Percentiles rank a stretch among this genome's conserved stretches.
These are phyloP conservation scores for Trogon surrucura DNA, from an alignment of 2,113 vertebrate species.

Conservation along the genomic window DNA sequence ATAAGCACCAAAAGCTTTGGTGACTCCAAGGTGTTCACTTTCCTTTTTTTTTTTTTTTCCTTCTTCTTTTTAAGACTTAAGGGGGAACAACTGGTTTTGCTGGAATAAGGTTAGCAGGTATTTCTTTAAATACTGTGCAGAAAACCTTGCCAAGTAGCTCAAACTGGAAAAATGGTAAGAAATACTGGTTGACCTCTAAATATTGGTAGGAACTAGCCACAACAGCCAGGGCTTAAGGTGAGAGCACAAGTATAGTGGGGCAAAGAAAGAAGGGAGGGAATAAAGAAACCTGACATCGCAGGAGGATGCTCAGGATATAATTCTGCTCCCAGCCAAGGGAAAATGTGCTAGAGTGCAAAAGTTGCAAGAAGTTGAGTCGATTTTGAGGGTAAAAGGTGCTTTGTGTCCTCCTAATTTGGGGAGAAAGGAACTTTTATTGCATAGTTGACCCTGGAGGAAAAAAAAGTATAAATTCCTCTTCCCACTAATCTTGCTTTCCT, in stretches of 20 bases:
- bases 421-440: conserved; percentile 27
- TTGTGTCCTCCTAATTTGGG: conserved; percentile 22
- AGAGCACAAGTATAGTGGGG: background rate
- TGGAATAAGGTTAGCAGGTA: background rate
- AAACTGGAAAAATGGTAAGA: background rate
- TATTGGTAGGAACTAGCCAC: background rate
- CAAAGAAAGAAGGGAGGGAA: background rate
- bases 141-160: background rate
- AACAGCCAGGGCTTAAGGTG: background rate
- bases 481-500: conserved; percentile 40
- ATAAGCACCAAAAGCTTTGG: conserved; percentile 74
- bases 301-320: background rate
- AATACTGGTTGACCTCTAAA: background rate
- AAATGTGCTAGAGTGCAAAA: background rate
- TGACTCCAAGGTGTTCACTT: conserved; percentile 63
- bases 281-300: conserved; percentile 7
- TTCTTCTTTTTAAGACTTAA: conserved; percentile 15
- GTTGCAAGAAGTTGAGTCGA: background rate
- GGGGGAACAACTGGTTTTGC: conserved; percentile 50
- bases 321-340: background rate
- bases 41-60: no score
- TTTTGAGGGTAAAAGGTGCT: rapidly evolving
- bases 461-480: background rate
- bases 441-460: background rate
- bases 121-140: background rate